Percentiles rank a stretch among this genome's conserved stretches.
phyloP scores from a whole-genome alignment of 2,888 invertebrate species.

The Agelastica alni region DNA sequence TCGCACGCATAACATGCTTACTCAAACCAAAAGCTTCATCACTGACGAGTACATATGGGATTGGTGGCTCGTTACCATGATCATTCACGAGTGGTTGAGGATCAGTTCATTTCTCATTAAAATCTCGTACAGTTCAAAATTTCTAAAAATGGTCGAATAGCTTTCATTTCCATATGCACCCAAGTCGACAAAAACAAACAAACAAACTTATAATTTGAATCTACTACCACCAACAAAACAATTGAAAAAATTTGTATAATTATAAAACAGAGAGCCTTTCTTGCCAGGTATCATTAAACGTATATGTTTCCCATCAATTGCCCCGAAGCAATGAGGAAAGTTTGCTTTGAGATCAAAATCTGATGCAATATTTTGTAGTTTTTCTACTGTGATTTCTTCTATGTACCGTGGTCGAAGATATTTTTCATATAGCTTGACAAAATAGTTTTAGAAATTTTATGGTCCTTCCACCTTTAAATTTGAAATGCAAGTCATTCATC shows the following conservation, averaged over 20 bases:
- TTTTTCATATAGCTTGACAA: background rate
- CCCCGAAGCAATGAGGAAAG: too few relatives aligned
- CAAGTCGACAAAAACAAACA: constrained; percentile 19
- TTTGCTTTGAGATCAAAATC: too few relatives aligned
- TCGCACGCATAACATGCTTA: constrained; percentile 20
- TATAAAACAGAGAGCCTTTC: constrained; percentile 22
- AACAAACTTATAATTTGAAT: constrained; percentile 26
- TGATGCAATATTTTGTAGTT: too few relatives aligned
- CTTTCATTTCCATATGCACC: constrained; percentile 21
- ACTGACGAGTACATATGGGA: constrained; percentile 23
- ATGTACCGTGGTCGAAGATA: background rate
- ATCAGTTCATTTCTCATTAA: background rate
- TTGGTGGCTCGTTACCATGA: background rate
- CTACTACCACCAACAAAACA: constrained; percentile 22
- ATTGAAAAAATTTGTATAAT: constrained; percentile 31
- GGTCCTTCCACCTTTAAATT: background rate
- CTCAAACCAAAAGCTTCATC: constrained; percentile 27
- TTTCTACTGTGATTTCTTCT: too few relatives aligned
- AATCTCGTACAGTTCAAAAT: constrained; percentile 13
- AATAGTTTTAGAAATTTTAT: background rate
- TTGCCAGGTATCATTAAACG: constrained; percentile 8
- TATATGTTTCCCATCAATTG: constrained; percentile 26
- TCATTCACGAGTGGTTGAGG: constrained; percentile 8
- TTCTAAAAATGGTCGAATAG: constrained; percentile 22
- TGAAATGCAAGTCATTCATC: too few relatives aligned